phyloP scores from a whole-genome alignment of 2,797 vertebrate species.

The Harpagifer antarcticus region DNA sequence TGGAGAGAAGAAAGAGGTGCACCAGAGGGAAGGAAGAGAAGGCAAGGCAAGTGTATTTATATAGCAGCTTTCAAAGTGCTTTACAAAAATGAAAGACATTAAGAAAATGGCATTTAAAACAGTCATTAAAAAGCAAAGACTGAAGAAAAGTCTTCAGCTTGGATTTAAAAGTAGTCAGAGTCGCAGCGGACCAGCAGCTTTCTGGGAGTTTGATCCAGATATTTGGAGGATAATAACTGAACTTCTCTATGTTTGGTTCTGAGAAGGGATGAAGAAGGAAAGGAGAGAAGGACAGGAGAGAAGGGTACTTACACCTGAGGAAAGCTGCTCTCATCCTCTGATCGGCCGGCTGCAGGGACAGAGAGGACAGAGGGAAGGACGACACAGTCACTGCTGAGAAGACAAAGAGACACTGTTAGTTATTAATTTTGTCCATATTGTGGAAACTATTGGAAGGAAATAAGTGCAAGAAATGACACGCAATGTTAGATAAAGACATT shows the following conservation, averaged over 20 bases:
- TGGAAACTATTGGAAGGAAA: not conserved
- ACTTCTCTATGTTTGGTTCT: too few species aligned
- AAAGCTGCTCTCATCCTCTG: slow-evolving; percentile 78
- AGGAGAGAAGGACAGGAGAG: not conserved
- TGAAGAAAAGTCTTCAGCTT: too few species aligned
- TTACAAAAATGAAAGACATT: too few species aligned
- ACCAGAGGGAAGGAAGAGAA: not conserved
- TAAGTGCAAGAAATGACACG: too few species aligned
- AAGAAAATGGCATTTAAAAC: too few species aligned
- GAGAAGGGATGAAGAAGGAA: not conserved
- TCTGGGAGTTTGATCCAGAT: too few species aligned
- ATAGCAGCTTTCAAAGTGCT: too few species aligned
- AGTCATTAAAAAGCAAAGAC: too few species aligned
- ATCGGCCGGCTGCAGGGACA: slow-evolving; percentile 75
- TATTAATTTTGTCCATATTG: not conserved
- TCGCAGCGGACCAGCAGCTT: too few species aligned
- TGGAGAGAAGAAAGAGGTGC: slow-evolving; percentile 1
- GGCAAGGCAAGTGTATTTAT: not conserved
- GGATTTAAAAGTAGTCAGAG: too few species aligned
- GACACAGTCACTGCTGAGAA: slow-evolving; percentile 43
- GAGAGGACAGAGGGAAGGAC: slow-evolving; percentile 70
- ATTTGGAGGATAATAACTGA: too few species aligned
- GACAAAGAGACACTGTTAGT: not conserved
- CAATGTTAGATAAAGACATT: too few species aligned
- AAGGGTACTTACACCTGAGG: slow-evolving; percentile 76